A percentile compares a stretch with the other conserved stretches of the same genome.
phyloP scores from a whole-genome alignment of 92 coral and sea anemone genomes.

The Parazoanthus swiftii region DNA sequence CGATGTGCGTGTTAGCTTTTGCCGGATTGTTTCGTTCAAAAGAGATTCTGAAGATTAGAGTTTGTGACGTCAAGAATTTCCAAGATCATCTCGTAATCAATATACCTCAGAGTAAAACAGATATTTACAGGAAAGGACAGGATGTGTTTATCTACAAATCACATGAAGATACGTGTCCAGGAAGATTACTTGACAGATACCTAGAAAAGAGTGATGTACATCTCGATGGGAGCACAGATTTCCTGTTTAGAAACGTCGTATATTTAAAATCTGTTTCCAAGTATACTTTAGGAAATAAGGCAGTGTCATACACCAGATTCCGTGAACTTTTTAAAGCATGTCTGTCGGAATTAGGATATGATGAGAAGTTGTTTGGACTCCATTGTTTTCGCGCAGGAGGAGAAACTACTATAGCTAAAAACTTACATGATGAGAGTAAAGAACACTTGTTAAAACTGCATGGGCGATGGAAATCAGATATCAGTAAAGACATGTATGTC shows the following conservation, averaged over 20 bases:
- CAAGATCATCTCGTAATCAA: conserved; percentile 31
- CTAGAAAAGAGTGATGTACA: background rate
- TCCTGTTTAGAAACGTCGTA: conserved; percentile 30
- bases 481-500: no score
- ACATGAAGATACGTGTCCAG: conserved; percentile 34
- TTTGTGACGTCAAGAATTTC: background rate
- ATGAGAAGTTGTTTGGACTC: no score
- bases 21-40: conserved; percentile 40
- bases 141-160: conserved; percentile 36
- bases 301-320: conserved; percentile 4
- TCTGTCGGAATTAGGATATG: no score
- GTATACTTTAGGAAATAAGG: conserved; percentile 9
- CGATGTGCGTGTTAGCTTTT: conserved; percentile 40
- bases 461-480: no score
- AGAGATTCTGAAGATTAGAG: conserved; percentile 29
- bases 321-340: background rate
- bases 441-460: no score
- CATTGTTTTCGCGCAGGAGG: no score
- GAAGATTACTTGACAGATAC: conserved; percentile 26
- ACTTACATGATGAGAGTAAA: no score
- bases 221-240: conserved; percentile 32
- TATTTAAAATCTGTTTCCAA: background rate
- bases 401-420: no score
- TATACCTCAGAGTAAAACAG: conserved; percentile 5
- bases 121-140: conserved; percentile 27